phyloP scores from a whole-genome alignment of 1,140 invertebrate species.

The Listronotus oregonensis region DNA sequence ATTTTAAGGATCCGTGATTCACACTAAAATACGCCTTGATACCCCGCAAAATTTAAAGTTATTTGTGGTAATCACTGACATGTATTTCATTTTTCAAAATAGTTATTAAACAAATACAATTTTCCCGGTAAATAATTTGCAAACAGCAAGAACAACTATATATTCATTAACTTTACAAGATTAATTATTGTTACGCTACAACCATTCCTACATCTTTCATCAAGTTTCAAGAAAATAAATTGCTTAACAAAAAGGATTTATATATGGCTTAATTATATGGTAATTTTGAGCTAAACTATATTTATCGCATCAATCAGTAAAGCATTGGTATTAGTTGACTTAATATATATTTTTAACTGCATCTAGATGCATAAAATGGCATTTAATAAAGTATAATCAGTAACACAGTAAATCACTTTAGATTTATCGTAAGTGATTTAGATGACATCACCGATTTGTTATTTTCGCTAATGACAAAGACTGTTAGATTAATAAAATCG shows the following conservation, averaged over 20 bases:
- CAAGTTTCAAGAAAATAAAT: slow-evolving; percentile 16
- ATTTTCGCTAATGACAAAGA: too few species aligned
- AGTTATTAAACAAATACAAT: too few species aligned
- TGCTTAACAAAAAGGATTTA: slow-evolving; percentile 23
- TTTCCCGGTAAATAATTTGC: too few species aligned
- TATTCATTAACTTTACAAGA: too few species aligned
- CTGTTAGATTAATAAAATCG: too few species aligned
- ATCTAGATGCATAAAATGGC: slow-evolving; percentile 26
- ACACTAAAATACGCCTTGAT: too few species aligned
- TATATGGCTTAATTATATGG: slow-evolving; percentile 32
- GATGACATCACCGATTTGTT: slow-evolving; percentile 18
- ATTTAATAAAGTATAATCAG: slow-evolving; percentile 25
- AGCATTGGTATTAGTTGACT: slow-evolving; percentile 38
- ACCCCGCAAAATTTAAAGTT: too few species aligned
- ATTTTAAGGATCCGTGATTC: too few species aligned
- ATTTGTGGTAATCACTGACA: too few species aligned
- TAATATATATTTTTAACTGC: slow-evolving; percentile 40
- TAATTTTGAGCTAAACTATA: slow-evolving; percentile 34
- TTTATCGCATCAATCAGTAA: slow-evolving; percentile 35
- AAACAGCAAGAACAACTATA: too few species aligned
- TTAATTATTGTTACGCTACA: slow-evolving; percentile 2
- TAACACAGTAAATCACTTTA: slow-evolving; percentile 22
- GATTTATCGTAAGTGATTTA: slow-evolving; percentile 22
- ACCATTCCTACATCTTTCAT: slow-evolving; percentile 17
- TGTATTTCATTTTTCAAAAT: too few species aligned